Percentiles rank a stretch among this genome's conserved stretches.
Evolutionary conservation across 2,113 vertebrate genomes (phyloP).

Genomic region (Furnarius figulus): DNA sequence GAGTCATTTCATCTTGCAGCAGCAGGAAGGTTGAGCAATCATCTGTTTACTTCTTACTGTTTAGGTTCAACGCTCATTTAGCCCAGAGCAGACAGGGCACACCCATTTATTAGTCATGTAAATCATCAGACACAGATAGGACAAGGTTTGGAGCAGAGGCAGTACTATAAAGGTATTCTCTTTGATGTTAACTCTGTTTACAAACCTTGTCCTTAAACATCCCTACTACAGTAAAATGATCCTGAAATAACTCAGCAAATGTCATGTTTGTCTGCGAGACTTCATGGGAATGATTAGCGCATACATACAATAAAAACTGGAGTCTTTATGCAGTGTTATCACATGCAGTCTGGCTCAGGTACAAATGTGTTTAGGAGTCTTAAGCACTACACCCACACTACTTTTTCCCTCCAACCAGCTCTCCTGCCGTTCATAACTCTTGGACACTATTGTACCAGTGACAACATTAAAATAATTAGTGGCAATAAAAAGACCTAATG

Average conservation of each 20-base stretch:
- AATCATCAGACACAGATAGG: accelerated
- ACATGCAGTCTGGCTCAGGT: neutral
- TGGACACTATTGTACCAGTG: neutral
- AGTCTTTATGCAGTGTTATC: neutral
- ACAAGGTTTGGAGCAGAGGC: neutral
- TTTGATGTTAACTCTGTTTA: neutral
- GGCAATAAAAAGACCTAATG: neutral
- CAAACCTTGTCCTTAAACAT: neutral
- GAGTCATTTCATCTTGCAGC: neutral
- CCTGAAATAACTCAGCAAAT: neutral
- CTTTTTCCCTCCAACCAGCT: neutral
- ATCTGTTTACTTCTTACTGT: neutral
- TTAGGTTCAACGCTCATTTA: neutral
- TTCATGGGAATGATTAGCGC: neutral
- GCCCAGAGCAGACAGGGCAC: neutral
- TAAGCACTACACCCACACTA: neutral
- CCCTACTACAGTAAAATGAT: neutral
- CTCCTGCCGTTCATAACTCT: neutral
- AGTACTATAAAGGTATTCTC: neutral
- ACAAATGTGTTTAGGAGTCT: neutral
- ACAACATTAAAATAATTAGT: neutral
- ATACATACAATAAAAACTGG: neutral
- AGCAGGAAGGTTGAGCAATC: neutral
- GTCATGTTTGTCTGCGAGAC: neutral
- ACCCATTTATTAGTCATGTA: neutral